A percentile compares a stretch with the other conserved stretches of the same genome.
phyloP scores from a whole-genome alignment of 2,888 invertebrate genomes.

The Tubiluchus corallicola region DNA sequence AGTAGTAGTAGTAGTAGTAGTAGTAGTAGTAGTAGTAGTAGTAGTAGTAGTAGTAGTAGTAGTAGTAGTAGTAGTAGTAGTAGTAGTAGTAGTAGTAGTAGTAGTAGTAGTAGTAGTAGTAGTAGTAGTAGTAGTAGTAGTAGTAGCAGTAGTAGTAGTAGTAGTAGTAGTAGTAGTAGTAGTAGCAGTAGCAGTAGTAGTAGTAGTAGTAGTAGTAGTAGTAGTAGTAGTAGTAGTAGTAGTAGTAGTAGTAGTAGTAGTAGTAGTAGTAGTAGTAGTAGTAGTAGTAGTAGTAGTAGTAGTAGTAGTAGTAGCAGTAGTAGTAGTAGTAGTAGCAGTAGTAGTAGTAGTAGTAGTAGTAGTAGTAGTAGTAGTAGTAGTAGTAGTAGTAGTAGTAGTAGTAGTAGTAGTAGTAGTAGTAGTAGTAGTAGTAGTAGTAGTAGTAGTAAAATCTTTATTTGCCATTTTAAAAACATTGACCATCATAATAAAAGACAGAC shows the following conservation, averaged over 20 bases:
- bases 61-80: constrained; percentile 3
- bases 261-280: constrained; percentile 3
- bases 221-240: constrained; percentile 3
- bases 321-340: constrained; percentile 1
- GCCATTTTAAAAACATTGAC: no score
- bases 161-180: constrained; percentile 3
- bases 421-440: constrained; percentile 1
- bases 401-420: constrained; percentile 3
- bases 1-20: constrained; percentile 3
- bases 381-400: constrained; percentile 3
- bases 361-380: constrained; percentile 3
- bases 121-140: constrained; percentile 3
- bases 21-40: constrained; percentile 3
- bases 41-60: constrained; percentile 3
- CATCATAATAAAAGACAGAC: no score
- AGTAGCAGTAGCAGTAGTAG: constrained; percentile 1
- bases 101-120: constrained; percentile 3
- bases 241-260: constrained; percentile 3
- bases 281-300: constrained; percentile 3
- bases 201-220: constrained; percentile 1
- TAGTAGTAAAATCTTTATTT: no score
- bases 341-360: constrained; percentile 3
- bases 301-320: constrained; percentile 1
- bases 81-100: constrained; percentile 3
- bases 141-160: constrained; percentile 1